Conservation (phyloP, 2,888 invertebrate genomes). For the Oithona nana region DNA sequence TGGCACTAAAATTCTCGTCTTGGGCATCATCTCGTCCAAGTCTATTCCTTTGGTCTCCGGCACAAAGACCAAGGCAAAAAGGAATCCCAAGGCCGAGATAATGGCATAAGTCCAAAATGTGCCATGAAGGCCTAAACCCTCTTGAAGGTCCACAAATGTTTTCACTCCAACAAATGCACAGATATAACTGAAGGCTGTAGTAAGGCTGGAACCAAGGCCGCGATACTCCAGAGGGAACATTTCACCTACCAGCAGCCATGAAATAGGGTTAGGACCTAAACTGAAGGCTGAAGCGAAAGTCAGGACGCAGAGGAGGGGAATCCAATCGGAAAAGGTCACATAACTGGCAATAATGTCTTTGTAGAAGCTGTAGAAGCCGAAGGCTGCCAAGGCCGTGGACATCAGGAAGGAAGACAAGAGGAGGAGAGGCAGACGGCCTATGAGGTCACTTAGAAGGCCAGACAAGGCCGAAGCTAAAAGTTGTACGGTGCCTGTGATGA, state of each 20-base stretch:
- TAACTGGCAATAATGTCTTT: constrained; percentile 32
- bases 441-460: constrained; percentile 57
- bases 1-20: no score
- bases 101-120: constrained; percentile 75
- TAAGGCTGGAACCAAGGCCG: constrained; percentile 68
- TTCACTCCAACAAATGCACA: constrained; percentile 71
- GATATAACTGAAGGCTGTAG: constrained; percentile 64
- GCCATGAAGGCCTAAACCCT: constrained; percentile 52
- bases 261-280: constrained; percentile 70
- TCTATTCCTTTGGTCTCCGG: constrained; percentile 81
- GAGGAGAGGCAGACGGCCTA: constrained; percentile 60
- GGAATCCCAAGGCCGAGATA: constrained; percentile 55
- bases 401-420: constrained; percentile 64
- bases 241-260: constrained; percentile 63
- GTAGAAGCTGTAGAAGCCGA: constrained; percentile 65
- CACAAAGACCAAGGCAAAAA: constrained; percentile 65
- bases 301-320: constrained; percentile 58
- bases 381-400: constrained; percentile 65
- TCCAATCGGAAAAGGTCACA: constrained; percentile 30
- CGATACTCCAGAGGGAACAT: constrained; percentile 51
- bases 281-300: constrained; percentile 68
- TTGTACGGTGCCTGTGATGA: constrained; percentile 38
- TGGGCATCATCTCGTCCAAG: constrained; percentile 60
- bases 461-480: constrained; percentile 38
- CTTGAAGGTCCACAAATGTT: constrained; percentile 62